Base-by-base conservation (phyloP, 2,888 invertebrate genomes). In the Abrostola triplasia region DNA sequence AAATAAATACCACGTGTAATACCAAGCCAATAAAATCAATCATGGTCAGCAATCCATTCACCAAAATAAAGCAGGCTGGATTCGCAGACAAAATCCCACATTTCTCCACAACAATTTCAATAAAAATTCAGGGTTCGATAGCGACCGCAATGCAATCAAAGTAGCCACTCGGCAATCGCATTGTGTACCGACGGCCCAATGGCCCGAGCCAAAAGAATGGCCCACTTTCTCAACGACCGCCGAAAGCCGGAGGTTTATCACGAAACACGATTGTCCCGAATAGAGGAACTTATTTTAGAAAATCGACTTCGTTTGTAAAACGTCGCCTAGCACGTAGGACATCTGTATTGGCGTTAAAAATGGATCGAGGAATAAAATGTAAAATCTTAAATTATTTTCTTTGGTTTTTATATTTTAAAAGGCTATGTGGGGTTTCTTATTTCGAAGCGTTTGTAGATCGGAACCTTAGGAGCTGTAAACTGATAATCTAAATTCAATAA, bases 61-160 rank as follows among this genome's bases (percentile, higher is more conserved):
- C 68, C 36, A 63, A 59, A 73, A 56, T 73, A 49, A 62, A 67
- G 9, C 49, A 55, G 38, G 1, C 13, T 12, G 11, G 36, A 59
- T 56, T 47, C 44, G 40, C 57, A 57, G 52, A 59, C 60, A 37
- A 55, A 71, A 70, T 42, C 49, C 56, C 54, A 57, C 65, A 71
- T 75, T 62, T 51, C 60, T 49, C 57, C 47, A 69, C 67, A 71
- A 64, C 63, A 61, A 64, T 72, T 70, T 68, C 63, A 69, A 69
- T 76, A 79, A 79, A 78, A 76, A 64, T 53, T 78, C 69, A 61
- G 50, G 59, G 52, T 49, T 66, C 63, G 58, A 60, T 61, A 44
- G 57, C 48, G 47, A 53, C 79, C 76, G 64, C 76, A 76, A 76
- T 73, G 76, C 69, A 77, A 77, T 77, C 73, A 72, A 77, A 78